phyloP scores from a whole-genome alignment of 1,140 invertebrate species.

The Gonatopus flavifemur region DNA sequence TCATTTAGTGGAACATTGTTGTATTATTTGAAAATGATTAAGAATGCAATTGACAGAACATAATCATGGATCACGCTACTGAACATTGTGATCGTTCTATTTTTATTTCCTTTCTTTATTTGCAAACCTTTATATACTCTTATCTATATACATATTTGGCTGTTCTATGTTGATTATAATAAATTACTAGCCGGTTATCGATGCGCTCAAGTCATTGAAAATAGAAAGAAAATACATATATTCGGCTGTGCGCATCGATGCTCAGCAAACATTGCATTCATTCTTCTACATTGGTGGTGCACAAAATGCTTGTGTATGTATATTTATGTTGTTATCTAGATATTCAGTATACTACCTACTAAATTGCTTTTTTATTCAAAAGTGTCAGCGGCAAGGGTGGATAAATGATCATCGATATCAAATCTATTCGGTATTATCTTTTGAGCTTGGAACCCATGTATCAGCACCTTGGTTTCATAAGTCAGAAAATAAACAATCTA shows the following conservation, averaged over 20 bases:
- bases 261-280: slow-evolving; percentile 39
- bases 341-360: slow-evolving; percentile 41
- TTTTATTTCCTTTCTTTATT: slow-evolving; percentile 46
- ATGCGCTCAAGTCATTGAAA: slow-evolving; percentile 26
- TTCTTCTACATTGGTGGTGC: slow-evolving; percentile 49
- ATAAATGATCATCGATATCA: no score
- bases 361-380: no score
- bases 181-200: slow-evolving; percentile 40
- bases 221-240: no score
- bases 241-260: slow-evolving; percentile 36
- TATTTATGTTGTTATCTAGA: slow-evolving; percentile 58
- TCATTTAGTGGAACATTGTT: not conserved
- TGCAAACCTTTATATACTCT: slow-evolving; percentile 47
- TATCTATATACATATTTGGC: slow-evolving; percentile 44
- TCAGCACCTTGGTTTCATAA: no score
- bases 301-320: slow-evolving; percentile 59
- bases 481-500: no score
- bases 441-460: no score
- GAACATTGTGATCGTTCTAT: slow-evolving; percentile 44
- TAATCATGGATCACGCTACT: slow-evolving; percentile 40
- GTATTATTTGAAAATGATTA: not conserved
- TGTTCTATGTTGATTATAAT: slow-evolving; percentile 49
- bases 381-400: no score
- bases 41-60: slow-evolving; percentile 4
- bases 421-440: no score